These are phyloP conservation scores for Hermaeophaga mercurialis DNA, from an alignment of 2,888 invertebrate genomes.

Conservation along the genomic window DNA sequence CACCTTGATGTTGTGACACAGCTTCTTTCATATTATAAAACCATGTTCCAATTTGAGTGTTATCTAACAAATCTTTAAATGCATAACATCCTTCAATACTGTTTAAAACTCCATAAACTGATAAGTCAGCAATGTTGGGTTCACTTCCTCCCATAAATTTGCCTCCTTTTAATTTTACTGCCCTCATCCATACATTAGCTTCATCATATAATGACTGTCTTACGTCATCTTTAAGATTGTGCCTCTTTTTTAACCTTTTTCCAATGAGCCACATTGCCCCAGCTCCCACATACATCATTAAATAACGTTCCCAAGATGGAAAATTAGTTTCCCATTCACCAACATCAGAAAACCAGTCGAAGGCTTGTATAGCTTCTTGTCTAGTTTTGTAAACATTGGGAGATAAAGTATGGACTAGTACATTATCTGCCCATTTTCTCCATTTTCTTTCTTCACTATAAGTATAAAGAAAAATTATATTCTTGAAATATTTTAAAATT, in stretches of 20 bases:
- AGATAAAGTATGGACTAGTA: conserved; percentile 89
- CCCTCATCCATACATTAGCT: conserved; percentile 78
- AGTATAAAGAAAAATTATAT: conserved; percentile 37
- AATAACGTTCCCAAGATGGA: conserved; percentile 79
- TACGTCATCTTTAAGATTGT: conserved; percentile 86
- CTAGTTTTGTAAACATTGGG: conserved; percentile 94
- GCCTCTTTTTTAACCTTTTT: conserved; percentile 84
- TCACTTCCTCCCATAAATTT: conserved; percentile 84
- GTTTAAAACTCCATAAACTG: conserved; percentile 87
- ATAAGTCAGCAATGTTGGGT: conserved; percentile 91
- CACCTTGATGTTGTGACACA: conserved; percentile 66
- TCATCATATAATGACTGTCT: conserved; percentile 89
- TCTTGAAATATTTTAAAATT: too few relatives aligned
- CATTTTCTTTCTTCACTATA: conserved; percentile 90
- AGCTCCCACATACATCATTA: conserved; percentile 93
- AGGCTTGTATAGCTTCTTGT: conserved; percentile 86
- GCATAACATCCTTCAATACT: conserved; percentile 94
- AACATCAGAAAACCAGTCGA: conserved; percentile 90
- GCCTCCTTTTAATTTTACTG: conserved; percentile 68
- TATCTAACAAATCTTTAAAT: conserved; percentile 76
- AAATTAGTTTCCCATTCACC: conserved; percentile 93
- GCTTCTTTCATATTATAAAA: conserved; percentile 74
- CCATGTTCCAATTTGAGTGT: conserved; percentile 81
- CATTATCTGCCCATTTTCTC: conserved; percentile 93
- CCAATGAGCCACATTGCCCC: conserved; percentile 92